Evolutionary conservation across 2,888 invertebrate species (phyloP), one percentile per base, ranked within the genome.

Genomic region (Polydrusus cervinus): DNA sequence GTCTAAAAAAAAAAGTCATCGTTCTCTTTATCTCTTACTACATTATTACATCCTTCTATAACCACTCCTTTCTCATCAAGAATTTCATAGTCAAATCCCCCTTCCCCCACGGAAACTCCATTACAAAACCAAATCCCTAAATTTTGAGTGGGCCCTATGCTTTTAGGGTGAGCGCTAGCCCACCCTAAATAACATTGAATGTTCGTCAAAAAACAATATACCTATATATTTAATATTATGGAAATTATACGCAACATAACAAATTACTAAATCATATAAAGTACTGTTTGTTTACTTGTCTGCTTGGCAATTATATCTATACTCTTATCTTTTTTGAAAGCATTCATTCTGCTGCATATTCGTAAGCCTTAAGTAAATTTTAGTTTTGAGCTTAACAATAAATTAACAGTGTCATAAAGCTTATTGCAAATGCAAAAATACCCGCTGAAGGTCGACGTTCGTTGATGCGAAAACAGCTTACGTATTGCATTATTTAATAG

Each of bases 361-460:
- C 5, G 34, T 49, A 49, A 18, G 49, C 13, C 49, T 16, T 8
- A 53, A 30, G 53, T 57, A 14, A 34, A 34, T 14, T 34, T n/a
- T 34, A 10, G 5, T 34, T 57, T 57, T 57, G 9, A 34, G 20
- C 30, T 34, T 34, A 57, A 57, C 14, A 30, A 34, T 57, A 16
- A 34, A 34, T 57, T 34, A 34, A 34, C 34, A 34, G 30, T 34
- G 20, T 34, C 55, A 57, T 5, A 57, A 49, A 57, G 55, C 55
- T n/a, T 57, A 14, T n/a, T 34, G 34, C 55, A 57, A 57, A 57
- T 57, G 55, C 30, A 34, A 14, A 57, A 57, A 57, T 53, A 57
- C 34, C 2, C 34, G n/a, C 0, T 0, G 34, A 57, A 57, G 55
- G 55, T 57, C 34, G 16, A 57, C 30, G 55, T 9, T 51, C 51